A percentile compares a stretch with the other conserved stretches of the same genome.
phyloP scores from a whole-genome alignment of 2,888 invertebrate species.

The Andricus curvator region DNA sequence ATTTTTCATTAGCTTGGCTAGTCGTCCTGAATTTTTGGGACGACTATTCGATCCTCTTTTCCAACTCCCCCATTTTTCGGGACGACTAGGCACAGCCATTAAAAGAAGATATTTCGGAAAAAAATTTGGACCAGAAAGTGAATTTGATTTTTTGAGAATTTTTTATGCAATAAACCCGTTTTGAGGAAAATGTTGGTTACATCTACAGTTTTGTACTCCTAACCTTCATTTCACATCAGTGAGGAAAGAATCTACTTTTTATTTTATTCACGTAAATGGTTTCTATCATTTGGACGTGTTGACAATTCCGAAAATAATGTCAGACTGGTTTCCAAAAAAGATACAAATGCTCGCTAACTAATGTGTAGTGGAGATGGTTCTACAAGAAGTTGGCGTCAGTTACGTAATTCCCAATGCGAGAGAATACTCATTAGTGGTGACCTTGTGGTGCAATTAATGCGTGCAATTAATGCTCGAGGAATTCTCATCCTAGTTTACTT shows the following conservation, averaged over 20 bases:
- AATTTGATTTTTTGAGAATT: too few species aligned
- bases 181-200: too few species aligned
- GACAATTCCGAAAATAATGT: background rate
- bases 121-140: too few species aligned
- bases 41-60: too few species aligned
- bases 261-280: background rate
- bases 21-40: too few species aligned
- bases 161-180: too few species aligned
- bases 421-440: constrained; percentile 27
- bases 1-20: too few species aligned
- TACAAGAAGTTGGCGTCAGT: constrained; percentile 16
- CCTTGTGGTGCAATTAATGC: constrained; percentile 30
- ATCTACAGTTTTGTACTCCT: too few species aligned
- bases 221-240: background rate
- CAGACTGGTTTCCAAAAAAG: background rate
- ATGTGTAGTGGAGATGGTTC: background rate
- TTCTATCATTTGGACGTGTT: background rate
- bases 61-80: too few species aligned
- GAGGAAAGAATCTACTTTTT: background rate
- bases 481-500: constrained; percentile 1
- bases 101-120: too few species aligned
- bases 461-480: background rate
- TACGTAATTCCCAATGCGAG: constrained; percentile 22
- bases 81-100: too few species aligned
- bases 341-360: background rate